Conservation (phyloP, 2,888 invertebrate genomes). For the Terebella lapidaria region DNA sequence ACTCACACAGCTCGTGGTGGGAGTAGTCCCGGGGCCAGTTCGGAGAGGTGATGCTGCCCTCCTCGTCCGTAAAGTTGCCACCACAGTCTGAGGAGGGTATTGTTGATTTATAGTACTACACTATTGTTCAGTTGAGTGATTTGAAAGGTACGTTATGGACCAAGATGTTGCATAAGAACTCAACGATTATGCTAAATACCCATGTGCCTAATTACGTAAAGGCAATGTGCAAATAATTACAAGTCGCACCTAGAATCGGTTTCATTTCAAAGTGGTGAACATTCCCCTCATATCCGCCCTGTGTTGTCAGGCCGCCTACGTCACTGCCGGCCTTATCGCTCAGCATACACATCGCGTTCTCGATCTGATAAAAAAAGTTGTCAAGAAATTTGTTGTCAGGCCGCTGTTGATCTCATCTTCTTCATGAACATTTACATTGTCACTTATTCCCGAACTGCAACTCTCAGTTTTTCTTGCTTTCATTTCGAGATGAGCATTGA, state of each 20-base stretch:
- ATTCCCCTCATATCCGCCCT: constrained; percentile 29
- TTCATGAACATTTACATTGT: too few relatives aligned
- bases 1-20: constrained; percentile 42
- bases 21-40: constrained; percentile 47
- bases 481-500: too few relatives aligned
- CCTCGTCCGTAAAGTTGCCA: constrained; percentile 27
- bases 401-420: too few relatives aligned
- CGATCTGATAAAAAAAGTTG: background rate
- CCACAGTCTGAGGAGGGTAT: constrained; percentile 39
- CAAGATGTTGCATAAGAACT: too few relatives aligned
- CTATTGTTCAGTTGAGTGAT: background rate
- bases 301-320: constrained; percentile 41
- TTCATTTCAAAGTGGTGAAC: constrained; percentile 50
- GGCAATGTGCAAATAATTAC: too few relatives aligned
- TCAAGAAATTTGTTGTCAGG: too few relatives aligned
- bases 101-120: background rate
- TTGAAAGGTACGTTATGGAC: too few relatives aligned
- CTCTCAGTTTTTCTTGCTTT: too few relatives aligned
- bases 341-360: constrained; percentile 31
- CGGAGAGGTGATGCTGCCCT: constrained; percentile 40
- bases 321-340: constrained; percentile 47
- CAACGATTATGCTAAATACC: too few relatives aligned
- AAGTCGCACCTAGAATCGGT: constrained; percentile 43
- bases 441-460: too few relatives aligned
- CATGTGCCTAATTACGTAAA: too few relatives aligned